A percentile compares a stretch with the other conserved stretches of the same genome.
Conservation (phyloP, 2,888 invertebrate species). For the Ormia ochracea region DNA sequence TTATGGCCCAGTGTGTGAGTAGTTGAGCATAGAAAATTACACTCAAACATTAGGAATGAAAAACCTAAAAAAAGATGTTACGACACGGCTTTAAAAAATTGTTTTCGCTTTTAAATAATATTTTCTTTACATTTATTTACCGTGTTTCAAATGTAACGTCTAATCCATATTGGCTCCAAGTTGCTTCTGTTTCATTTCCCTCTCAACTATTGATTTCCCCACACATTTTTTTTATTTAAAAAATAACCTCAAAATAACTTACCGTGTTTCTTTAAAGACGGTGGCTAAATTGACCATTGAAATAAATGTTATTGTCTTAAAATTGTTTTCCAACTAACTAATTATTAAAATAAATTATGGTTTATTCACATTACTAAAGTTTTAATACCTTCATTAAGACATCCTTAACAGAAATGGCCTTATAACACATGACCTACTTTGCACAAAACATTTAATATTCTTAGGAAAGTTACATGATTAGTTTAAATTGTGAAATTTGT, state of each 20-base stretch:
- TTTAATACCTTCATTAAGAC: too few species aligned
- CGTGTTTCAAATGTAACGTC: constrained; percentile 16
- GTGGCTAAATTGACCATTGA: constrained; percentile 7
- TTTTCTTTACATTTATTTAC: background rate
- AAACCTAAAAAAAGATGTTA: constrained; percentile 39
- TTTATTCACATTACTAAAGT: too few species aligned
- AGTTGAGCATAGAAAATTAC: constrained; percentile 1
- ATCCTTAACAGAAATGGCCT: too few species aligned
- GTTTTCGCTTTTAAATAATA: background rate
- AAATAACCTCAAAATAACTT: constrained; percentile 16
- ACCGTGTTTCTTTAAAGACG: background rate
- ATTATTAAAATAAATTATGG: too few species aligned
- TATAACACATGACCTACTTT: background rate
- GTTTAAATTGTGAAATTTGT: background rate
- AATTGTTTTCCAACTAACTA: too few species aligned
- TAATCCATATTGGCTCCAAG: background rate
- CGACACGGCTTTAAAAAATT: constrained; percentile 28
- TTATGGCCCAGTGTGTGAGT: background rate
- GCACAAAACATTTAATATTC: background rate
- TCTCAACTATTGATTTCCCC: background rate
- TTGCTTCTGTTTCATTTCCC: background rate
- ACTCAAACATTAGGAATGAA: background rate
- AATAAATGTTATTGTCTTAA: too few species aligned
- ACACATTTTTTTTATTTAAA: background rate
- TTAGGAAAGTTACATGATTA: constrained; percentile 19